These are phyloP conservation scores for Bilobella aurantiaca DNA, from an alignment of 1,140 invertebrate genomes.

Conservation along the genomic window DNA sequence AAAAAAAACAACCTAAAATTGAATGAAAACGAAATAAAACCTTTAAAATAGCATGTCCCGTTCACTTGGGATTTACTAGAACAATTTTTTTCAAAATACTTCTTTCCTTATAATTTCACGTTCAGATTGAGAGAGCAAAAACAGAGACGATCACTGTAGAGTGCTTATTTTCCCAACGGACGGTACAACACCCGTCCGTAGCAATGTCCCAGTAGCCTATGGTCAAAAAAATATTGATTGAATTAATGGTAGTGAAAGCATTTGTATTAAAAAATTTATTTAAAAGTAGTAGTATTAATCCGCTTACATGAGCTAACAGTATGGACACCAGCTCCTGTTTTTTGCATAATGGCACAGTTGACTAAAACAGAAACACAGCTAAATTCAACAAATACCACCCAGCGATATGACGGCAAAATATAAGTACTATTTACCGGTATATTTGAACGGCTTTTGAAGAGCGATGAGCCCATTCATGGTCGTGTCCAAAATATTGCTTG, in stretches of 20 bases:
- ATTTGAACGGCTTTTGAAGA: slow-evolving; percentile 95
- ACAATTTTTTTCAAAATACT: neutral
- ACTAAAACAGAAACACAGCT: slow-evolving; percentile 45
- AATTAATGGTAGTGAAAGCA: too few species aligned
- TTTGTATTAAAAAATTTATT: too few species aligned
- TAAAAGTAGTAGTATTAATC: neutral
- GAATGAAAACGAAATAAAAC: too few species aligned
- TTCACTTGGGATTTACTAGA: too few species aligned
- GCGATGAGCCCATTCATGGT: slow-evolving; percentile 83
- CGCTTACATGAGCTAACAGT: slow-evolving; percentile 59
- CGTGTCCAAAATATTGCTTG: slow-evolving; percentile 85
- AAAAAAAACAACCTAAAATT: too few species aligned
- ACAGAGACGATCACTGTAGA: slow-evolving; percentile 96
- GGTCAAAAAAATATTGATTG: too few species aligned
- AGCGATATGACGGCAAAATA: neutral
- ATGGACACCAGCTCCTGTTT: slow-evolving; percentile 91
- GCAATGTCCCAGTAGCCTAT: slow-evolving; percentile 95
- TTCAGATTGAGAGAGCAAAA: slow-evolving; percentile 51
- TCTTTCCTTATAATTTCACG: neutral
- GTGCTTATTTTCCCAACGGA: slow-evolving; percentile 95
- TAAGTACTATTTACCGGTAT: slow-evolving; percentile 51
- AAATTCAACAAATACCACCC: too few species aligned
- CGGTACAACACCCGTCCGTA: slow-evolving; percentile 91
- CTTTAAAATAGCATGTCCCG: too few species aligned
- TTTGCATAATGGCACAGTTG: slow-evolving; percentile 95